These are phyloP conservation scores for Pantherophis alleghaniensis DNA, from an alignment of 2,797 vertebrate genomes.

Conservation along the genomic window DNA sequence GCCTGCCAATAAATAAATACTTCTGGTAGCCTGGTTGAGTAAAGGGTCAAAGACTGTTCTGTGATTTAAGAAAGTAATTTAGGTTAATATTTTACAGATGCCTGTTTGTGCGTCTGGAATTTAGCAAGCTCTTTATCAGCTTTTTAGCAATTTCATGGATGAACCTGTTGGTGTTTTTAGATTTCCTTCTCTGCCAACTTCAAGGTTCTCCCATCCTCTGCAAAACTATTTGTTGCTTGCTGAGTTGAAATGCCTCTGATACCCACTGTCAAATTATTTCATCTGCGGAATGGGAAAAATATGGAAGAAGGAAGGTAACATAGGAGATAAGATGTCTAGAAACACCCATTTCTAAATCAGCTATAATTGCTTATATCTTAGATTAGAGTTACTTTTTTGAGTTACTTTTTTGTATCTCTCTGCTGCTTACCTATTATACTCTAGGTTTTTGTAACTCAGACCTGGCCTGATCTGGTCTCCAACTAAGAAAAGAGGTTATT, in stretches of 20 bases:
- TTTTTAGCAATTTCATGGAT: constrained; percentile 10
- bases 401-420: not conserved
- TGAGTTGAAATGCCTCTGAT: not conserved
- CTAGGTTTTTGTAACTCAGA: not conserved
- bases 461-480: not conserved
- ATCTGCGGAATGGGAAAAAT: not conserved
- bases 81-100: constrained; percentile 30
- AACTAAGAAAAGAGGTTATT: not conserved
- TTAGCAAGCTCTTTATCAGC: not conserved
- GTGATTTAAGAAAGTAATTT: not conserved
- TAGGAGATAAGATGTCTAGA: not conserved
- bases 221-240: not conserved
- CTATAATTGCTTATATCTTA: not conserved
- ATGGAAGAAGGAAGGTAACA: not conserved
- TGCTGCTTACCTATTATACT: not conserved
- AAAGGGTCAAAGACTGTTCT: not conserved
- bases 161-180: fast-evolving
- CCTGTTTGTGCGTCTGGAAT: not conserved
- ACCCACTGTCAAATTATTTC: not conserved
- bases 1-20: not conserved
- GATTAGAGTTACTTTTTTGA: not conserved
- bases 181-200: not conserved
- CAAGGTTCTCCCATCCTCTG: not conserved
- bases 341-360: not conserved
- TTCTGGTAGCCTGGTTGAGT: not conserved